Evolutionary conservation across 2,797 vertebrate genomes (phyloP).

Genomic region (Sphaeramia orbicularis): DNA sequence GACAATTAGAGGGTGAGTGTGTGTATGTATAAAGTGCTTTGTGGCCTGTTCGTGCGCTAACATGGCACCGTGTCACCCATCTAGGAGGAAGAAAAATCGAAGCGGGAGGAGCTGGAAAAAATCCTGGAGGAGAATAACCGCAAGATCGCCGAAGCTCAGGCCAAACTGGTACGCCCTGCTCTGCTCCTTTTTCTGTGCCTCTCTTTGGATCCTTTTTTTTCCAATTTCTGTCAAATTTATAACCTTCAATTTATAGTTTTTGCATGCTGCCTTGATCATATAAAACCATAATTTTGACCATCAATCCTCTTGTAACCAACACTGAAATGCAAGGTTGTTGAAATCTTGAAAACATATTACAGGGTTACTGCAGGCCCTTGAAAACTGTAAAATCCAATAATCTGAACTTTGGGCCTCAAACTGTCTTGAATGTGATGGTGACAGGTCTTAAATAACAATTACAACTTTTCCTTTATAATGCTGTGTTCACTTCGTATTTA

Average conservation of each 20-base stretch:
- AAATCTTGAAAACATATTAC: neutral
- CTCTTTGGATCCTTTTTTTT: neutral
- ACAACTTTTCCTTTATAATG: too few relatives aligned
- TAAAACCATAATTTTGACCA: neutral
- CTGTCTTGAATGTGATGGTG: too few relatives aligned
- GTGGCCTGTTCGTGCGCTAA: constrained; percentile 88
- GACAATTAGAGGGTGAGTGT: constrained; percentile 37
- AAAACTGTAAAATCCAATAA: too few relatives aligned
- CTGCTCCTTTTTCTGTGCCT: neutral
- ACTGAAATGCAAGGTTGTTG: constrained; percentile 6
- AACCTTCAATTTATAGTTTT: neutral
- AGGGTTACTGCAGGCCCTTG: too few relatives aligned
- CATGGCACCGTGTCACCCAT: constrained; percentile 92
- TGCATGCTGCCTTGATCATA: neutral
- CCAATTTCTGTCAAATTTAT: constrained; percentile 8
- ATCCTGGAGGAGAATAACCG: constrained; percentile 99
- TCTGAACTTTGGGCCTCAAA: too few relatives aligned
- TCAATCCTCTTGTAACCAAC: neutral
- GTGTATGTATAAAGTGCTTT: constrained; percentile 36
- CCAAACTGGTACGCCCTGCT: constrained; percentile 92
- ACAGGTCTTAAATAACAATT: too few relatives aligned
- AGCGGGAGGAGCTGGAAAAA: constrained; percentile 98
- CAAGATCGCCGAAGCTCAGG: constrained; percentile 99
- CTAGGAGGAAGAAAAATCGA: constrained; percentile 99
- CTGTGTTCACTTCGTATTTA: too few relatives aligned